Conservation (phyloP, 2,113 vertebrate genomes). For the Taxidea taxus region DNA sequence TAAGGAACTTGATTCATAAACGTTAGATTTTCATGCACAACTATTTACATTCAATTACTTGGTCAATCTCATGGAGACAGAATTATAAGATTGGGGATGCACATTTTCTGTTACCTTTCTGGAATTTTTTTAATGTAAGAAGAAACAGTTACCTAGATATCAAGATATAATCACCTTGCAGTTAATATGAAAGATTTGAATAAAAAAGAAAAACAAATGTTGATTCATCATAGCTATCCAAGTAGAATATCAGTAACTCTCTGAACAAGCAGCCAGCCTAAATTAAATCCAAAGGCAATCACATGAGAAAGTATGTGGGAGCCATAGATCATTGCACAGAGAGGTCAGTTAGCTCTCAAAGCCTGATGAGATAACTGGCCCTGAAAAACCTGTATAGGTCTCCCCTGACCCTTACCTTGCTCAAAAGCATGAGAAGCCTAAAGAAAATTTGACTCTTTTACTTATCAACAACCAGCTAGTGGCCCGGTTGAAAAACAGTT, state of each 20-base stretch:
- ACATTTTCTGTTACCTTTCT: slow-evolving; percentile 30
- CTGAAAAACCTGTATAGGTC: background rate
- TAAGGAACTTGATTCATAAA: slow-evolving; percentile 36
- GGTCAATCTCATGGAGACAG: background rate
- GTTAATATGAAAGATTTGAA: slow-evolving; percentile 30
- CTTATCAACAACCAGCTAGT: background rate
- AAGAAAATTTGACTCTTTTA: background rate
- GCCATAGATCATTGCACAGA: background rate
- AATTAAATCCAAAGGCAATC: slow-evolving; percentile 58
- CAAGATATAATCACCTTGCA: slow-evolving; percentile 25
- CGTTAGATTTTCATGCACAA: background rate
- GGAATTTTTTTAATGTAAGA: background rate
- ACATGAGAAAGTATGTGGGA: background rate
- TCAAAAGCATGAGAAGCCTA: background rate
- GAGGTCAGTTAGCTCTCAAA: background rate
- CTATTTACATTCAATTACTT: slow-evolving; percentile 49
- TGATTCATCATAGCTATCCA: slow-evolving; percentile 30
- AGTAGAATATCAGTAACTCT: slow-evolving; percentile 46
- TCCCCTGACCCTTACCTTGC: background rate
- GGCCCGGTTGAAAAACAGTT: background rate
- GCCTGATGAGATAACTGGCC: background rate
- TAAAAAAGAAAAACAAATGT: background rate
- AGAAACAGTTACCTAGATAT: slow-evolving; percentile 27
- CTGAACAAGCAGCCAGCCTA: slow-evolving; percentile 24
- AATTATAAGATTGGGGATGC: background rate